Base-by-base conservation (phyloP, 2,888 invertebrate species). In the Apoderus coryli region DNA sequence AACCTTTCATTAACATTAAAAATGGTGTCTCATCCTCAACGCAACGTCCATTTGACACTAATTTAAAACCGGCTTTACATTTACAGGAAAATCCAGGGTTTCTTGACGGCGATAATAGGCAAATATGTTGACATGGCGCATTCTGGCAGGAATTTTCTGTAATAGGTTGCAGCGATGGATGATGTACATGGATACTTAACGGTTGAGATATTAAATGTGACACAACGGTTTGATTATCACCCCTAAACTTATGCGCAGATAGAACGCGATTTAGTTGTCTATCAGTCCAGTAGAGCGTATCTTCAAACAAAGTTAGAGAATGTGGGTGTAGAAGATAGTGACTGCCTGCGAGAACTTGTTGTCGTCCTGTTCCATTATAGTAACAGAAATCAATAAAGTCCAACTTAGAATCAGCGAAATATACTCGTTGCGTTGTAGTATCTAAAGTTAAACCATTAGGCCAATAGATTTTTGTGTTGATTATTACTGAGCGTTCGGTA, bases 341-440 rank as follows among this genome's bases (percentile, higher is more conserved):
- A 41, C 84, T 85, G 10, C 77, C 77, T 2, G 86, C 77, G 10
- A 89, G 52, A 0, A 89, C 90, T 56, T 92, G 89, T 42, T 84
- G 80, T 11, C 95, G 61, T 0, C 85, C 84, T 0, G 75, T 72
- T 5, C 98, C 98, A 48, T 96, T 88, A 61, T 98, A 98, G 49
- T 89, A 80, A 52, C 93, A 95, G 53, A 90, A 93, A 52, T 96
- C 96, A 35, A 98, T 96, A 50, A 88, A 96, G 54, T 96, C 96
- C 16, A 98, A 60, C 52, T 95, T 90, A 0, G 90, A 90, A 57
- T 98, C 96, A 0, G 93, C 93, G 53, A 96, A 98, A 59, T 98
- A 98, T 0, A 98, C 76, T 27, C 95, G 63, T 49, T 81, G 79
- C 1, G 81, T 93, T 0, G 95, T 81, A 11, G 88, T 82, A 52